phyloP scores from a whole-genome alignment of 2,888 invertebrate genomes.

The Epinotia demarniana region DNA sequence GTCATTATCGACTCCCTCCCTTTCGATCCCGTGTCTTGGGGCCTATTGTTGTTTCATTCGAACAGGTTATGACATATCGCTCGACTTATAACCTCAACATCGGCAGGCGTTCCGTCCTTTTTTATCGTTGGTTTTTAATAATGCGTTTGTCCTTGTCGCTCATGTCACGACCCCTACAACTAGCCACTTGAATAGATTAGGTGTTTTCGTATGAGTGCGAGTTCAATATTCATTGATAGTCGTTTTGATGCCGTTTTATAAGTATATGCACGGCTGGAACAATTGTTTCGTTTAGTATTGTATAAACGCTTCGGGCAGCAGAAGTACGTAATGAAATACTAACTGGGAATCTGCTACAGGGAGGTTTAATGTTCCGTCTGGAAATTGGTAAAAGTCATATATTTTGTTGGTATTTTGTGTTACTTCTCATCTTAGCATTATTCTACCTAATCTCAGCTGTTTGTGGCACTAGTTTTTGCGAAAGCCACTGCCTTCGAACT shows the following conservation, averaged over 20 bases:
- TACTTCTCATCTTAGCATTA: too few relatives aligned
- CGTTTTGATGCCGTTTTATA: conserved; percentile 78
- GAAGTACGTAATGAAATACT: conserved; percentile 1
- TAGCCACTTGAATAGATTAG: conserved; percentile 84
- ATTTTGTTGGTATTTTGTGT: too few relatives aligned
- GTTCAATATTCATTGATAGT: conserved; percentile 83
- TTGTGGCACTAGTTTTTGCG: background rate
- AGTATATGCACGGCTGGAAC: conserved; percentile 69
- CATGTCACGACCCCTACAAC: conserved; percentile 79
- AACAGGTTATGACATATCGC: conserved; percentile 84
- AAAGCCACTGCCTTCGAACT: too few relatives aligned
- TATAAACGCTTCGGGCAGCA: conserved; percentile 25
- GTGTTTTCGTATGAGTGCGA: conserved; percentile 79
- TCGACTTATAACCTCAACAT: conserved; percentile 80
- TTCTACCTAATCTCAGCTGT: background rate
- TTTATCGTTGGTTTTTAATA: conserved; percentile 61
- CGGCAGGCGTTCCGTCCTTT: conserved; percentile 65
- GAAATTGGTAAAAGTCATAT: too few relatives aligned
- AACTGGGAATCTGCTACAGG: background rate
- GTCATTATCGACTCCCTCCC: conserved; percentile 77
- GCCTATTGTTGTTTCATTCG: conserved; percentile 68
- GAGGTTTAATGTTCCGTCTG: background rate
- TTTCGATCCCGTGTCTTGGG: conserved; percentile 58
- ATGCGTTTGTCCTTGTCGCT: conserved; percentile 68
- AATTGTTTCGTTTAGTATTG: conserved; percentile 57